Conservation (phyloP, 1,140 invertebrate genomes). For the Bombus waltoni region DNA sequence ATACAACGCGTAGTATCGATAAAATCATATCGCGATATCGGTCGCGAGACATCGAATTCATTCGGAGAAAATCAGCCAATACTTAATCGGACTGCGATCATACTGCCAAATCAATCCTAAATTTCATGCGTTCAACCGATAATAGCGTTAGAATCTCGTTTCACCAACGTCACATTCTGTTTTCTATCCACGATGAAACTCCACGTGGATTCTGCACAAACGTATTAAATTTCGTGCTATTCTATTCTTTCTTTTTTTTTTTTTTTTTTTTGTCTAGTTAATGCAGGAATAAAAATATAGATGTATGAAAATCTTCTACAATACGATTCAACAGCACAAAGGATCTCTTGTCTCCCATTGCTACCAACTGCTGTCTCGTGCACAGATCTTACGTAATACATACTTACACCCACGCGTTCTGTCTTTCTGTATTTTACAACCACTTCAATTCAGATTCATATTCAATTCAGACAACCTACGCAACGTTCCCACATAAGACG, state of each 20-base stretch:
- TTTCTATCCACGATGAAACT: not conserved
- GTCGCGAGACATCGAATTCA: not conserved
- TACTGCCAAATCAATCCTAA: constrained; percentile 21
- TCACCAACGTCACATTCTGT: not conserved
- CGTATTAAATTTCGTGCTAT: too few species aligned
- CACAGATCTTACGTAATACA: not conserved
- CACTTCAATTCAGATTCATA: not conserved
- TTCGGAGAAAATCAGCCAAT: not conserved
- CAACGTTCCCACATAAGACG: not conserved
- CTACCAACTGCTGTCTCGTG: not conserved
- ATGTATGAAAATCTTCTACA: not conserved
- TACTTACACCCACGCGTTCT: not conserved
- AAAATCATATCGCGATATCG: not conserved
- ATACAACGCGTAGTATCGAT: not conserved
- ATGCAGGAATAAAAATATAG: not conserved
- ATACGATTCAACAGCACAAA: not conserved
- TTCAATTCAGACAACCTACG: not conserved
- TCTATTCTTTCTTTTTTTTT: too few species aligned
- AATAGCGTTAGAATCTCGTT: constrained; percentile 16
- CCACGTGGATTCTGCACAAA: not conserved
- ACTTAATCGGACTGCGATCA: not conserved
- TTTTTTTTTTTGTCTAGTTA: not conserved
- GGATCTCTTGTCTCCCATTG: not conserved
- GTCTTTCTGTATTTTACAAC: not conserved
- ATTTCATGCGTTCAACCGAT: constrained; percentile 18